phyloP scores from a whole-genome alignment of 2,797 vertebrate species.

The Aythya fuligula region DNA sequence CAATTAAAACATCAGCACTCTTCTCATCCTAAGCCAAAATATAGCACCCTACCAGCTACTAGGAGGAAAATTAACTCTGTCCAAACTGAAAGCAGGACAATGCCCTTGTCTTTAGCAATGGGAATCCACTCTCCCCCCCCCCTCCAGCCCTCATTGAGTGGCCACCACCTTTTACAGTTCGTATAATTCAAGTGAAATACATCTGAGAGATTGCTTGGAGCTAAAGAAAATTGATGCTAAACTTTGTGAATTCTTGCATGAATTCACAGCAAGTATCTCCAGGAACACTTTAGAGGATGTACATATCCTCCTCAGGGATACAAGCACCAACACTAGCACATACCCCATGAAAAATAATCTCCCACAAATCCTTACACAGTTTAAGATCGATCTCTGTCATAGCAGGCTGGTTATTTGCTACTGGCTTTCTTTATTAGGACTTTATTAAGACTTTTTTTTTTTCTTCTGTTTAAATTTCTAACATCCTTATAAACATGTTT shows the following conservation, averaged over 20 bases:
- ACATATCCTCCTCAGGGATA: not conserved
- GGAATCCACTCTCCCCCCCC: not conserved
- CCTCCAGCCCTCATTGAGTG: not conserved
- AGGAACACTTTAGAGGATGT: not conserved
- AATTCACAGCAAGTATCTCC: constrained; percentile 1
- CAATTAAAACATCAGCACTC: too few species aligned
- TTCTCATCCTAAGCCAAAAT: too few species aligned
- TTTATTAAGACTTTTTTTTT: not conserved
- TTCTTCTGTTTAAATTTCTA: not conserved
- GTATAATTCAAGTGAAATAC: not conserved
- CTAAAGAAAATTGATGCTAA: constrained; percentile 14
- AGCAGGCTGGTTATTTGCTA: not conserved
- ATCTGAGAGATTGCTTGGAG: not conserved
- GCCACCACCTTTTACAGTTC: not conserved
- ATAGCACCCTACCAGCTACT: too few species aligned
- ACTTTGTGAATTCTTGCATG: constrained; percentile 19
- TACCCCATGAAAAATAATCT: constrained; percentile 27
- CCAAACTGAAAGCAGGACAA: too few species aligned
- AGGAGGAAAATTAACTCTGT: too few species aligned
- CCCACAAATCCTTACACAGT: not conserved
- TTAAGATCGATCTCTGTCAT: not conserved
- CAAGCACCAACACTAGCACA: not conserved
- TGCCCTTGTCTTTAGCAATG: not conserved
- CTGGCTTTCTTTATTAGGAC: not conserved
- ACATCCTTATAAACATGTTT: not conserved